Base-by-base conservation (phyloP, 2,888 invertebrate genomes). In the Bembecia ichneumoniformis region DNA sequence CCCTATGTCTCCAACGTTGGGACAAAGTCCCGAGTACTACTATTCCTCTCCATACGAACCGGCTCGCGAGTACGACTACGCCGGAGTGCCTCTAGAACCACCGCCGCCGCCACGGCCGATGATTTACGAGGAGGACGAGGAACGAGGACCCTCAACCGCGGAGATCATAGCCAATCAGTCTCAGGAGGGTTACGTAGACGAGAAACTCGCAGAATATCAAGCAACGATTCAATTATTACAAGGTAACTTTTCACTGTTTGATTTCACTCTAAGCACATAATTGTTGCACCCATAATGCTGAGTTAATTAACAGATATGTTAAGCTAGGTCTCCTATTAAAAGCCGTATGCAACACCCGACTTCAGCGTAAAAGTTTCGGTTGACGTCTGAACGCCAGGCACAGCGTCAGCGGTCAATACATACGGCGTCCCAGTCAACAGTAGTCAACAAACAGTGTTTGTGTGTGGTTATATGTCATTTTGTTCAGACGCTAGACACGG, bases 121-220 rank as follows among this genome's bases (percentile, higher is more conserved):
- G 88, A 88, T 90, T 56, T 89, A 90, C 62, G 88, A 90, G 58
- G 90, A 90, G 66, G 93, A 93, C 51, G 93, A 93, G 70, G 92
- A 93, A 58, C 89, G 92, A 60, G 94, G 95, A 45, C 94, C 94
- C 9, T 94, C 95, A 52, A 96, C 96, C 14, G 96, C 96, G 46
- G 96, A 96, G 80, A 96, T 96, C 64, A 96, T 96, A 64, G 96
- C 96, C 55, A 94, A 93, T 75, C 97, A 97, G 83, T 95, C 95
- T 53, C 96, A 97, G 86, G 96, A 97, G 81, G 96, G 96, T 82
- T 97, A 96, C 77, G 92, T 97, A 58, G 97, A 97, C 74, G 97
- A 97, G 82, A 95, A 95, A 78, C 90, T 97, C 66, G 95, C 96
- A 48, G 96, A 97, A 86, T 97, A 96, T 77, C 96, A 96, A 82